Percentiles rank a stretch among this genome's conserved stretches.
These are phyloP conservation scores for Orestias chungarensis DNA, from an alignment of 2,797 vertebrate species.

Conservation along the genomic window DNA sequence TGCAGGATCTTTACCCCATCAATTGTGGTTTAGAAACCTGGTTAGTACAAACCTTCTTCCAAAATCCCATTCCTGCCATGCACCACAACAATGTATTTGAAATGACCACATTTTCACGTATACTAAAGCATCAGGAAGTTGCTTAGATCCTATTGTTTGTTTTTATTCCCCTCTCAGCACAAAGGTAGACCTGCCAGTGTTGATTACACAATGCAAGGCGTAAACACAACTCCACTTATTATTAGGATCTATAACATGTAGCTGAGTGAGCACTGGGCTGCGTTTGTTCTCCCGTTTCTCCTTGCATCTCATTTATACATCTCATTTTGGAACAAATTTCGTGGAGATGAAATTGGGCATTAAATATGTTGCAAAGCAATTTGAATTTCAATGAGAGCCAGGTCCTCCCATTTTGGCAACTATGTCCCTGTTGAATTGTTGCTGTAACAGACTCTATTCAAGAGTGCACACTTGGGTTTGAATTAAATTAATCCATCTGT, in stretches of 20 bases:
- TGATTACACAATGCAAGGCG: slow-evolving; percentile 28
- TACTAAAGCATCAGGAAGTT: neutral
- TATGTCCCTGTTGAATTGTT: slow-evolving; percentile 39
- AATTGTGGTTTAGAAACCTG: neutral
- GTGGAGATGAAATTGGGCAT: slow-evolving; percentile 58
- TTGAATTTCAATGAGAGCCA: slow-evolving; percentile 62
- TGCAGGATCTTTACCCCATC: neutral
- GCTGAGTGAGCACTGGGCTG: slow-evolving; percentile 16
- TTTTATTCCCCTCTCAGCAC: slow-evolving; percentile 18
- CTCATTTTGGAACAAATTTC: slow-evolving; percentile 49
- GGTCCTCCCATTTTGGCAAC: slow-evolving; percentile 30
- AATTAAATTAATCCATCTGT: slow-evolving; percentile 43
- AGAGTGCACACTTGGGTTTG: slow-evolving; percentile 28
- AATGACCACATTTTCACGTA: neutral
- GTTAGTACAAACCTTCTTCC: neutral
- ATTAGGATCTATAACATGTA: slow-evolving; percentile 31
- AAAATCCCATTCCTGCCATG: neutral
- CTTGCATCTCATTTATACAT: slow-evolving; percentile 47
- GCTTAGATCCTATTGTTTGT: slow-evolving; percentile 22
- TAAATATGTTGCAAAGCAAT: slow-evolving; percentile 55
- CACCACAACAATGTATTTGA: neutral
- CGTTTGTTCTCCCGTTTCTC: slow-evolving; percentile 33
- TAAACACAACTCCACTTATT: slow-evolving; percentile 44
- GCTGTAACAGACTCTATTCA: slow-evolving; percentile 46
- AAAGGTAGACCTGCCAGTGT: slow-evolving; percentile 36